Evolutionary conservation across 2,888 invertebrate species (phyloP).

Genomic region (Cyrtodaria siliqua): DNA sequence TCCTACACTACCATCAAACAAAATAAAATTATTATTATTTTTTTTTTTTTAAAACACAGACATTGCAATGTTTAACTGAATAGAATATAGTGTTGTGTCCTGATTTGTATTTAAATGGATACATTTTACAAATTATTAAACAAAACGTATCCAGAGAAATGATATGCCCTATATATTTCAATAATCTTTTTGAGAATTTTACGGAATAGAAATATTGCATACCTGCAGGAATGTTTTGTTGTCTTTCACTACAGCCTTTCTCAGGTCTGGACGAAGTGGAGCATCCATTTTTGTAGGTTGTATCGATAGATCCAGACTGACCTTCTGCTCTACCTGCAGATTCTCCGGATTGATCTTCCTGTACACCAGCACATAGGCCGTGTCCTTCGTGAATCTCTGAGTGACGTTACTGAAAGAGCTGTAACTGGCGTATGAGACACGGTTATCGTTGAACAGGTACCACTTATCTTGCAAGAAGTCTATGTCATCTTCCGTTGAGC

Average conservation of each 20-base stretch:
- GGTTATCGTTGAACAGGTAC: constrained; percentile 93
- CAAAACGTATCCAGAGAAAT: too few species aligned
- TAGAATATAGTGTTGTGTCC: too few species aligned
- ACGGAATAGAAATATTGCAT: too few species aligned
- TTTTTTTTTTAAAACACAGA: too few species aligned
- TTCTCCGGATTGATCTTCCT: constrained; percentile 68
- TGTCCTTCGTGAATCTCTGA: constrained; percentile 89
- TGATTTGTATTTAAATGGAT: too few species aligned
- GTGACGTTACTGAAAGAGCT: constrained; percentile 80
- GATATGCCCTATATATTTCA: too few species aligned
- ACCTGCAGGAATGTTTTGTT: constrained; percentile 77
- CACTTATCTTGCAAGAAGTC: constrained; percentile 88
- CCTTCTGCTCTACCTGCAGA: constrained; percentile 26
- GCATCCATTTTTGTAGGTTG: constrained; percentile 61
- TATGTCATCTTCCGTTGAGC: constrained; percentile 71
- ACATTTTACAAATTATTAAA: too few species aligned
- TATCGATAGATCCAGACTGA: constrained; percentile 45
- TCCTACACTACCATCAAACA: too few species aligned
- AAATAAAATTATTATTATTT: too few species aligned
- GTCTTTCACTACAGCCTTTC: constrained; percentile 74
- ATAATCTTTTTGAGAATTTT: too few species aligned
- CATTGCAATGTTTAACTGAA: too few species aligned
- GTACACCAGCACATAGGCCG: constrained; percentile 94
- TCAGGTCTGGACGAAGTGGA: constrained; percentile 69
- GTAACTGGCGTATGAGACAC: constrained; percentile 87